Percentiles rank a stretch among this genome's conserved stretches.
These are phyloP conservation scores for Orchesella cincta DNA, from an alignment of 1,140 invertebrate genomes.

Conservation along the genomic window DNA sequence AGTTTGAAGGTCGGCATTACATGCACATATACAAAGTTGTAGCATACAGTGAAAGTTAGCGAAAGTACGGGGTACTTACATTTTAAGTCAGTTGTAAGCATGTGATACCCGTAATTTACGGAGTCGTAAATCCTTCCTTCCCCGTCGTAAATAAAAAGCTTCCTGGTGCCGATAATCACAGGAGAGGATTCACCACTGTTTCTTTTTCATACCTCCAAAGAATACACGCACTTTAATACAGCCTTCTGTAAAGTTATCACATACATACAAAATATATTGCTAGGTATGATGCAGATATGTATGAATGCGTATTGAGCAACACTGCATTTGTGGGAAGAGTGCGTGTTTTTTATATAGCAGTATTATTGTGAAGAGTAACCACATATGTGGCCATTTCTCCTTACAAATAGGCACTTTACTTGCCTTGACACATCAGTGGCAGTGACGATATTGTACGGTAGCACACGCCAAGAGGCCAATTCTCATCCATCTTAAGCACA, in stretches of 20 bases:
- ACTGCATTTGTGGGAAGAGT: background rate
- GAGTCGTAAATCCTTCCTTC: conserved; percentile 28
- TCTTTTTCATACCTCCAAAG: background rate
- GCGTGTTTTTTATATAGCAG: background rate
- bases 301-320: background rate
- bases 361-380: no score
- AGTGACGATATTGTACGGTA: background rate
- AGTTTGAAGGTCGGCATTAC: background rate
- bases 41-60: background rate
- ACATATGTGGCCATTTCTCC: no score
- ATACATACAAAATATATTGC: background rate
- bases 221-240: no score
- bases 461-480: conserved; percentile 17
- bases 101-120: conserved; percentile 23
- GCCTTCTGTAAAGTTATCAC: no score
- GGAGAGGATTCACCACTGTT: background rate
- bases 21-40: background rate
- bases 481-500: conserved; percentile 29
- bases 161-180: conserved; percentile 22
- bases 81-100: conserved; percentile 27
- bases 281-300: background rate
- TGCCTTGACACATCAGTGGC: conserved; percentile 17
- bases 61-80: background rate
- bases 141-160: conserved; percentile 24
- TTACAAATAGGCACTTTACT: conserved; percentile 19